Percentiles rank a stretch among this genome's conserved stretches.
Conservation (phyloP, 2,113 vertebrate genomes). For the Podocnemis expansa region DNA sequence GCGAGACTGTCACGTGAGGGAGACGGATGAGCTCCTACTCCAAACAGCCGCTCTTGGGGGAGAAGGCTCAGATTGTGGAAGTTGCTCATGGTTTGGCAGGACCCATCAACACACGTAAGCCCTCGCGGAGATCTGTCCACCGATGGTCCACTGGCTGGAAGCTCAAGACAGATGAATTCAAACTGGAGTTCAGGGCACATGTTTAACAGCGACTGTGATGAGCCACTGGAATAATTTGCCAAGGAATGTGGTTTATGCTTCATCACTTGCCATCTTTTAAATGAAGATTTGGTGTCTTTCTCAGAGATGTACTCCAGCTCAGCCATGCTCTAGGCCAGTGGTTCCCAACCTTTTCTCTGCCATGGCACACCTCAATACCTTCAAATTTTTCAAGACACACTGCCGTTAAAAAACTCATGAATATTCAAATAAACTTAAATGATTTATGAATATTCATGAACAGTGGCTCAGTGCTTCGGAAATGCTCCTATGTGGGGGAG, state of each 20-base stretch:
- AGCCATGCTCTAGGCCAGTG: no score
- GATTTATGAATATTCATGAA: no score
- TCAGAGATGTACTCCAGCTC: background rate
- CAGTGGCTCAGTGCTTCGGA: no score
- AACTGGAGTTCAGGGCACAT: background rate
- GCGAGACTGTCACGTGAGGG: background rate
- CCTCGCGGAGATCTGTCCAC: background rate
- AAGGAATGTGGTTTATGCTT: background rate
- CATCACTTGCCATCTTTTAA: background rate
- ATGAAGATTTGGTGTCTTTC: background rate
- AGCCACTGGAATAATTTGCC: background rate
- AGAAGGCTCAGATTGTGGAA: accelerated
- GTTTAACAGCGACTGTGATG: background rate
- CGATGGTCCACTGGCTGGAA: background rate
- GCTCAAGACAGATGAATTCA: background rate
- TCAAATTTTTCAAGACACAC: no score
- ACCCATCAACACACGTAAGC: background rate
- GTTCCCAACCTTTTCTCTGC: no score
- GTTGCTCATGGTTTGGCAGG: background rate
- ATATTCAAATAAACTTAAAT: no score
- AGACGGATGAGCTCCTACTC: background rate
- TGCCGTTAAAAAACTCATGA: no score
- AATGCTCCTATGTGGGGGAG: no score
- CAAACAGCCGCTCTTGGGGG: background rate
- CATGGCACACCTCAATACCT: no score